These are phyloP conservation scores for Pangasius sanitwongsei DNA, from an alignment of 2,797 vertebrate genomes.

Conservation along the genomic window DNA sequence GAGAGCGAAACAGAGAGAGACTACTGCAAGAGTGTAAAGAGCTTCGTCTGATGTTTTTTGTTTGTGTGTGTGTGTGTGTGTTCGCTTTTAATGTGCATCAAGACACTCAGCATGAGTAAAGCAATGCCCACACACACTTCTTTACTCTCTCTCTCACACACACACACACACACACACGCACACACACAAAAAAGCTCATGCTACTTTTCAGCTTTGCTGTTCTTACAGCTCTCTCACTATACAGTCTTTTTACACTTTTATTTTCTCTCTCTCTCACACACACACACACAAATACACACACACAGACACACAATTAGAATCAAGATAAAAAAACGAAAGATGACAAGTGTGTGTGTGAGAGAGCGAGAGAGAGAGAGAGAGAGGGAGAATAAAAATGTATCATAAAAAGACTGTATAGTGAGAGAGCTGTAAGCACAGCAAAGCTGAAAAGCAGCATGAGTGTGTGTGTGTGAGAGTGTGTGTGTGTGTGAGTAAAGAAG, in stretches of 20 bases:
- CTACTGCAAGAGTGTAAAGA: background rate
- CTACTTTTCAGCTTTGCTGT: background rate
- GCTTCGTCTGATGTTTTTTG: background rate
- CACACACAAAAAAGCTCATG: background rate
- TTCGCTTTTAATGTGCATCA: background rate
- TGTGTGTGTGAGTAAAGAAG: conserved; percentile 2
- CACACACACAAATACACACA: background rate
- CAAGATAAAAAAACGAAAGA: no score
- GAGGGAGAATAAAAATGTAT: background rate
- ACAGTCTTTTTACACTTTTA: background rate
- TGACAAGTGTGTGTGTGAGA: no score
- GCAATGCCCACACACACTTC: background rate
- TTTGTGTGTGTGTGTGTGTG: background rate
- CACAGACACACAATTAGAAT: background rate
- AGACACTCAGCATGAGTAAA: background rate
- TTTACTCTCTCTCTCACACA: background rate
- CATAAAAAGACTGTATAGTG: background rate
- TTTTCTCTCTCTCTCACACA: background rate
- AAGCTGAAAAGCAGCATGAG: conserved; percentile 2
- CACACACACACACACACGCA: background rate
- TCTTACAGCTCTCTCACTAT: background rate
- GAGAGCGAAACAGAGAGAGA: background rate
- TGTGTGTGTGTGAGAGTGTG: conserved; percentile 21
- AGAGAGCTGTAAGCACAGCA: background rate
- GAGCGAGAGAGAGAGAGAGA: background rate